phyloP scores from a whole-genome alignment of 2,797 vertebrate species.

The Malurus leucopterus region DNA sequence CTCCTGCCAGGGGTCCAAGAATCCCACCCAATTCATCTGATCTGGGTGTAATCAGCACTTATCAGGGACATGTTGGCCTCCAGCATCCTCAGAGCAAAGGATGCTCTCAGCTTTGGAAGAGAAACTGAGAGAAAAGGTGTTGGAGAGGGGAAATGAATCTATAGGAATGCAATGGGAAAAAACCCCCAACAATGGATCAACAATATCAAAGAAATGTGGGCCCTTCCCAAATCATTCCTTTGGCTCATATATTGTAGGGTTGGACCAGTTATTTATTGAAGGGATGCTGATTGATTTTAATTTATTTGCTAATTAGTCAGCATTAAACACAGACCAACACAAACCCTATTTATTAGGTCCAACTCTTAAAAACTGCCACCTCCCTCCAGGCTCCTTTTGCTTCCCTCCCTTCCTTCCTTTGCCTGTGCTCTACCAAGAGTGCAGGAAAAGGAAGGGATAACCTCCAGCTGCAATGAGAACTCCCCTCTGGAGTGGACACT shows the following conservation, averaged over 20 bases:
- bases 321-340: background rate
- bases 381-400: background rate
- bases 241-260: background rate
- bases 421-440: background rate
- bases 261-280: background rate
- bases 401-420: background rate
- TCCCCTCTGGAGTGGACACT: background rate
- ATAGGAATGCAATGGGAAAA: background rate
- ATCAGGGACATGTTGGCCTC: too few relatives aligned
- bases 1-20: background rate
- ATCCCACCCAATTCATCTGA: background rate
- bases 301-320: background rate
- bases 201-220: background rate
- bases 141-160: background rate
- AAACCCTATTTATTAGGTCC: background rate
- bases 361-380: background rate
- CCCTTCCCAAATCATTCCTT: background rate
- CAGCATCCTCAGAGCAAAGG: background rate
- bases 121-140: background rate
- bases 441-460: background rate
- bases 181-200: background rate
- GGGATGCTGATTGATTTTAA: background rate
- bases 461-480: background rate
- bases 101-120: background rate
- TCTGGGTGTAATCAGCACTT: background rate